Base-by-base conservation (phyloP, 2,797 vertebrate species). In the Gymnopithys bicolor region DNA sequence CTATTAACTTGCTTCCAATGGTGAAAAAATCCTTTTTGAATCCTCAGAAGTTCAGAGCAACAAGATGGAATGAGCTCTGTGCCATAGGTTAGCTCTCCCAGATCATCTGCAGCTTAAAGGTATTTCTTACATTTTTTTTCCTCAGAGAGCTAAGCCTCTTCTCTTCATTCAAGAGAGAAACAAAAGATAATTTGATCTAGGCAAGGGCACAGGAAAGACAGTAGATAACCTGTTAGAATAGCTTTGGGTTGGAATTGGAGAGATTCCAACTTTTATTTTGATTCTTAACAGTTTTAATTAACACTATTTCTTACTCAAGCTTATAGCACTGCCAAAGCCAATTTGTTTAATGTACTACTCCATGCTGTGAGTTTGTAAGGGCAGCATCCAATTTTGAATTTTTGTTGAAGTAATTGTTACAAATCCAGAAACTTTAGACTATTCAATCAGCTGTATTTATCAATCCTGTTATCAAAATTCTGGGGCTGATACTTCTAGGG, bases 1-100 rank as follows among this genome's bases (percentile, higher is more conserved):
- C 85, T 67, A 84, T 90, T 87, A 96, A 92, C 78, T 95, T 80
- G 48, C 49, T 90, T 94, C 87, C 84, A 84, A 2, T 2, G 7
- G 63, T 63, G 67, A 82, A 89, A 95, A 95, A 96, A 90, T 78
- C 86, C 70, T 52, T 92, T 92, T 77, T 56, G 79, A 90, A 84
- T 93, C 81, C 45, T 55, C 12, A 12, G 59, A 83, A 87, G 48
- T 95, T 87, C 67, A 67, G 71, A 79, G 63, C 45, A 84, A 73
- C 77, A 78, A 56, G 68, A 28, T 24, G 27, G 87, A 84, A 85
- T 71, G 87, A 81, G 85, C 45, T 90, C 69, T 41, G 46, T 91
- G 87, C 63, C 67, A 41, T 27, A 90, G 90, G 90, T 89, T 78
- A 90, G 51, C 53, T 90, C 63, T 82, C 63, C 55, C 59, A 51